Percentiles rank a stretch among this genome's conserved stretches.
These are phyloP conservation scores for Drosophila sturtevanti DNA, from an alignment of 1,140 invertebrate species.

Conservation along the genomic window DNA sequence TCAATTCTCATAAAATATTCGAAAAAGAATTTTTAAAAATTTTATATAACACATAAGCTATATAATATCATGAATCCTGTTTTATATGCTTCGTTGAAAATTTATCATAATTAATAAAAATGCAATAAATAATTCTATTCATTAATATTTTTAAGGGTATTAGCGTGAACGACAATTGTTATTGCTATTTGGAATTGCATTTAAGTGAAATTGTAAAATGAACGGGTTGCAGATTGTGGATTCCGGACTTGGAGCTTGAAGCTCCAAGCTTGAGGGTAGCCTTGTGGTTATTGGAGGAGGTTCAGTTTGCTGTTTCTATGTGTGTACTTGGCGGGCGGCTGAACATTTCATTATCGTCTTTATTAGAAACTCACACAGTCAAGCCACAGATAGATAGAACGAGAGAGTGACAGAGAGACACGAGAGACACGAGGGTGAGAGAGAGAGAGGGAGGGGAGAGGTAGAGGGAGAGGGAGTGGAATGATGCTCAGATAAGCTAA, in stretches of 20 bases:
- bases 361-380: slow-evolving; percentile 55
- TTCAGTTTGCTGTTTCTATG: slow-evolving; percentile 1
- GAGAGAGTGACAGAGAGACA: slow-evolving; percentile 2
- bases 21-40: too few species aligned
- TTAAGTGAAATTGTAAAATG: slow-evolving; percentile 57
- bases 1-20: too few species aligned
- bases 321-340: slow-evolving; percentile 44
- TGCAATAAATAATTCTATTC: too few species aligned
- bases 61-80: too few species aligned
- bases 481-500: slow-evolving; percentile 56
- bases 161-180: slow-evolving; percentile 28
- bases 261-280: not conserved
- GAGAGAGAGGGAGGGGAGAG: slow-evolving; percentile 8
- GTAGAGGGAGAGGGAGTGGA: not conserved
- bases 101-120: too few species aligned
- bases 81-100: not conserved
- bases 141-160: slow-evolving; percentile 47
- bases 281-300: slow-evolving; percentile 48
- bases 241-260: slow-evolving; percentile 32
- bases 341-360: slow-evolving; percentile 75
- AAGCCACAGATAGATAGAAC: slow-evolving; percentile 2
- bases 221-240: slow-evolving; percentile 48
- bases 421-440: slow-evolving; percentile 11
- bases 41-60: too few species aligned
- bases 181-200: slow-evolving; percentile 26